These are phyloP conservation scores for Numida meleagris DNA, from an alignment of 2,113 vertebrate genomes.

Conservation along the genomic window DNA sequence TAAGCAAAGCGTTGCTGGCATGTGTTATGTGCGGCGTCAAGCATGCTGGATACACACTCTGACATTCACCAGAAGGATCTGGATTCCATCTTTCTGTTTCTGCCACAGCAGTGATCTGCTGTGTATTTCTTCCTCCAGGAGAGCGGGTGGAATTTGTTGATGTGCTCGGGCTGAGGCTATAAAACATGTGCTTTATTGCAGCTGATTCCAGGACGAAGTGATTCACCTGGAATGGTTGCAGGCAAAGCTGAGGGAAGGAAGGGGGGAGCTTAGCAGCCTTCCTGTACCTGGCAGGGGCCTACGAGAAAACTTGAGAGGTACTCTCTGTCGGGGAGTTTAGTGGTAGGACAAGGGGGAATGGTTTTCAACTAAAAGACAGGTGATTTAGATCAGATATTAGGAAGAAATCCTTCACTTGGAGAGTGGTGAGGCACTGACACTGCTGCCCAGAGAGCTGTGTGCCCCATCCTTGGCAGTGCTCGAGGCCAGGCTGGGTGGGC, in stretches of 20 bases:
- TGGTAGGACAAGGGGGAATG: not conserved
- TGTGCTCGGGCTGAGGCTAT: not conserved
- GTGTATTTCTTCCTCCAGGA: not conserved
- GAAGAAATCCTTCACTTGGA: not conserved
- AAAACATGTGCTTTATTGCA: not conserved
- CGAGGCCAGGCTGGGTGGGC: not conserved
- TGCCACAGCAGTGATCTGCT: not conserved
- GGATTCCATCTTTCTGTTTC: conserved; percentile 10
- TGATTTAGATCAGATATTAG: not conserved
- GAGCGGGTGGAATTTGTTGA: not conserved
- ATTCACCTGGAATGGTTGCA: not conserved
- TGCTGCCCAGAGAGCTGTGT: not conserved
- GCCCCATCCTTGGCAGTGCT: not conserved
- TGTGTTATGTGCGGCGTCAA: fast-evolving
- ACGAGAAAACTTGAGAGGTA: not conserved
- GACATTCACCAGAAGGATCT: conserved; percentile 39
- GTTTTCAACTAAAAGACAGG: not conserved
- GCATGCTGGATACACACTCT: not conserved
- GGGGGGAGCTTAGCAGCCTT: not conserved
- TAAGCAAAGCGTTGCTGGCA: not conserved
- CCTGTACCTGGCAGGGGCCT: not conserved
- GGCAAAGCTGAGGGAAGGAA: not conserved
- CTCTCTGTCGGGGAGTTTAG: not conserved
- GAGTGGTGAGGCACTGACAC: not conserved
- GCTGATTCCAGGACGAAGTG: not conserved